Evolutionary conservation across 2,888 invertebrate genomes (phyloP), one percentile per base, ranked within the genome.

Genomic region (Arrhopalites spinosus): DNA sequence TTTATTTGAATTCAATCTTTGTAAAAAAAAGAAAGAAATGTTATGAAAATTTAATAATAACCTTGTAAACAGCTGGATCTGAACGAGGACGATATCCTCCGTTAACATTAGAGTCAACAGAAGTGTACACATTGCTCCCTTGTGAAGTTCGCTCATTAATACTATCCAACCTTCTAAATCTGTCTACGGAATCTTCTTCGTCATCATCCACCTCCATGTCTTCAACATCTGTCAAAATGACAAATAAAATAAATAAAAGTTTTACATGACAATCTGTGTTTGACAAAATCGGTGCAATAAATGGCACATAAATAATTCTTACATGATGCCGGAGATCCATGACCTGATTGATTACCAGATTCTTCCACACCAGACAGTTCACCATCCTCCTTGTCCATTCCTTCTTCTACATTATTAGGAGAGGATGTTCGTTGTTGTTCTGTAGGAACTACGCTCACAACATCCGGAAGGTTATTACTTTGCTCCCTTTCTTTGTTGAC

Each of bases 301-400:
- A 61, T n/a, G n/a, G n/a, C n/a, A n/a, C n/a, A n/a, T n/a, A n/a
- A n/a, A n/a, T n/a, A n/a, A n/a, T n/a, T 23, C 27, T 61, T 25
- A 61, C 59, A 5, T n/a, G 50, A n/a, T 3, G 50, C 17, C 2
- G 50, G 50, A 13, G 50, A 50, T 61, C 7, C 23, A 61, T 25
- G 27, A 23, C 13, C 11, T 17, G 53, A 53, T 15, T 5, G 2
- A 53, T 53, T 53, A 5, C 53, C 36, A 36, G 36, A 36, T 36
- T 36, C 36, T 36, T 53, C 53, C 17, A 2, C 30, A 15, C 61
- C 72, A 11, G 73, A 73, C 1, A 76, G 23, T 71, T 76, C 76
- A 1, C 76, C 76, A 30, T 76, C 76, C 30, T 76, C 76, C 15
- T 73, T 73, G 17, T 73, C 79, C 36, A 36, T 36, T 17, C 73